phyloP scores from a whole-genome alignment of 2,113 vertebrate genomes.

The Limnothrissa miodon region DNA sequence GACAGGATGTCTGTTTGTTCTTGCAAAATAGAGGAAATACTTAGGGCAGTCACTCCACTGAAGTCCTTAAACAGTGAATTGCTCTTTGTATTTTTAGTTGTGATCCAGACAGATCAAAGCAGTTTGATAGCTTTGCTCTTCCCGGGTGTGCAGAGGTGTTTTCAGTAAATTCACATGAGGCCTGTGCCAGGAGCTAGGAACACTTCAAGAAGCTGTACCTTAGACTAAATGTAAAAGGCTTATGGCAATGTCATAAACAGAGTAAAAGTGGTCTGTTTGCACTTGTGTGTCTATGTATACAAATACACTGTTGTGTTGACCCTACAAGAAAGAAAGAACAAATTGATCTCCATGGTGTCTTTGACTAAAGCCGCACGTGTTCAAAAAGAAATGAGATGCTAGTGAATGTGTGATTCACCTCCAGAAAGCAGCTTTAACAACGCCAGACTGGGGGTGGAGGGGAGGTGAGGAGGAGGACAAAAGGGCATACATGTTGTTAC shows the following conservation, averaged over 20 bases:
- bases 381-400: background rate
- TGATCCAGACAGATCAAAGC: background rate
- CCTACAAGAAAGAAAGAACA: background rate
- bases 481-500: slow-evolving; percentile 14
- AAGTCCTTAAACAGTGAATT: background rate
- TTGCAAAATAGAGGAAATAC: background rate
- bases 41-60: background rate
- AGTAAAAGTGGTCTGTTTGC: background rate
- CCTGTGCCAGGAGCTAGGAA: background rate
- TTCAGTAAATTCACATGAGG: background rate
- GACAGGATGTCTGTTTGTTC: background rate
- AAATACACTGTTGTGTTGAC: background rate
- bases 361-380: background rate
- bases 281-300: background rate
- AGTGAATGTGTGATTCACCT: slow-evolving; percentile 17
- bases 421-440: background rate
- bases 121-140: background rate
- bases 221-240: background rate
- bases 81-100: slow-evolving; percentile 12
- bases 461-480: background rate
- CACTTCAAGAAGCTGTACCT: background rate
- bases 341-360: background rate
- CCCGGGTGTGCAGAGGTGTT: background rate
- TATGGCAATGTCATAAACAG: background rate
- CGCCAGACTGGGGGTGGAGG: background rate